These are phyloP conservation scores for Galerucella calmariensis DNA, from an alignment of 2,888 invertebrate species.

Conservation along the genomic window DNA sequence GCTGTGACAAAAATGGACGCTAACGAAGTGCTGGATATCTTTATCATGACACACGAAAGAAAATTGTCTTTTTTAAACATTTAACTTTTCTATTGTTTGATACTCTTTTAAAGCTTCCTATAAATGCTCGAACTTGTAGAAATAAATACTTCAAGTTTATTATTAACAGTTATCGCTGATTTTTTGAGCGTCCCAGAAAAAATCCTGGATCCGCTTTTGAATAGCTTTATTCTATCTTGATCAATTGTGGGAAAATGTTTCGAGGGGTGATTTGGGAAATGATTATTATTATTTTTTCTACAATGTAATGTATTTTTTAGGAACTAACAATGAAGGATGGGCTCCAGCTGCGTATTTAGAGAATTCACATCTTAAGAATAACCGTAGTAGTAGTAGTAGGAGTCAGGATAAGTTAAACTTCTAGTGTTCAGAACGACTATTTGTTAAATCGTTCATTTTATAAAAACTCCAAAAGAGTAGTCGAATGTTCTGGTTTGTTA, in stretches of 20 bases:
- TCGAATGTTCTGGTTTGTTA: slow-evolving; percentile 19
- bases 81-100: too few relatives aligned
- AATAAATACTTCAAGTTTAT: too few relatives aligned
- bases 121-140: too few relatives aligned
- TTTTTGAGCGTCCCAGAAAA: neutral
- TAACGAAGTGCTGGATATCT: slow-evolving; percentile 15
- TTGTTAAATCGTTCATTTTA: slow-evolving; percentile 13
- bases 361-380: slow-evolving; percentile 78
- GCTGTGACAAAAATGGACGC: slow-evolving; percentile 10
- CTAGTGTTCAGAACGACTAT: slow-evolving; percentile 38
- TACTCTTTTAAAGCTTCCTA: too few relatives aligned
- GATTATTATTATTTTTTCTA: neutral
- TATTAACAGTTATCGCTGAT: too few relatives aligned
- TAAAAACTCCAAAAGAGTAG: slow-evolving; percentile 15
- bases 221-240: too few relatives aligned
- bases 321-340: slow-evolving; percentile 86
- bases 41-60: neutral
- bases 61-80: too few relatives aligned
- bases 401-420: slow-evolving; percentile 68
- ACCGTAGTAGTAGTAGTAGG: slow-evolving; percentile 75
- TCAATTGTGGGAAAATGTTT: too few relatives aligned
- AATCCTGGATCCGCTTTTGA: slow-evolving; percentile 13
- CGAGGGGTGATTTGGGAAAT: neutral
- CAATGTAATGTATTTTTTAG: slow-evolving; percentile 62
- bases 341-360: slow-evolving; percentile 94